Base-by-base conservation (phyloP, 2,888 invertebrate species). In the Caenorhabditis afra region DNA sequence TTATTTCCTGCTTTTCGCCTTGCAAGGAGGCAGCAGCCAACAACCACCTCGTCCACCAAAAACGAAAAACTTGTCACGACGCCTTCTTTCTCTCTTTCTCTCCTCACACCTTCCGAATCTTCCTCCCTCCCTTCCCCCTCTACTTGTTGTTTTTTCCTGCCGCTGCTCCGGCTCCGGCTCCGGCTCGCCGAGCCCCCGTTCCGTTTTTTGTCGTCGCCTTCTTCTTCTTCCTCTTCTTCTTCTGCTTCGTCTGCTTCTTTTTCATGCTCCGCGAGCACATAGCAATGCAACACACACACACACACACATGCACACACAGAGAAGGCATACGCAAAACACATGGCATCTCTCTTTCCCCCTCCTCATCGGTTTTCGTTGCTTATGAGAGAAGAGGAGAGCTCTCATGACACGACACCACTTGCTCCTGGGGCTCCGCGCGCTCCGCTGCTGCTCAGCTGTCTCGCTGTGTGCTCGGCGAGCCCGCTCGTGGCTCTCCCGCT, bases 341-440 rank as follows among this genome's bases (percentile, higher is more conserved):
- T 57, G 66, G 57, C 47, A 47, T 47, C 45, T 44, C 41, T 44
- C 50, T 23, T 49, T 47, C 45, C 45, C 29, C 59, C 44, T 53
- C 50, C 39, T 49, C 57, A 11, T 58, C 35, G 23, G 29, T 22
- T 52, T 41, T 49, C 52, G 11, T 41, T 58, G 23, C 45, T 41
- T 39, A 39, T 53, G 61, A 29, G 29, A 3, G 4, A 7, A n/a
- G n/a, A n/a, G n/a, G n/a, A n/a, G n/a, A n/a, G n/a, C n/a, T 47
- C 70, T 62, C 62, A 67, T 67, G 67, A 67, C 57, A 58, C 58
- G 18, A 20, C 57, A 44, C 57, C 59, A 59, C 68, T 59, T 59
- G 59, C 59, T 58, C 68, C 52, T 18, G 55, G 57, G 23, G 37
- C 37, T 55, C 55, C 16, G 50, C 12, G 55, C 55, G 55, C 55